These are phyloP conservation scores for Lucifuga dentata DNA, from an alignment of 2,113 vertebrate species.

Conservation along the genomic window DNA sequence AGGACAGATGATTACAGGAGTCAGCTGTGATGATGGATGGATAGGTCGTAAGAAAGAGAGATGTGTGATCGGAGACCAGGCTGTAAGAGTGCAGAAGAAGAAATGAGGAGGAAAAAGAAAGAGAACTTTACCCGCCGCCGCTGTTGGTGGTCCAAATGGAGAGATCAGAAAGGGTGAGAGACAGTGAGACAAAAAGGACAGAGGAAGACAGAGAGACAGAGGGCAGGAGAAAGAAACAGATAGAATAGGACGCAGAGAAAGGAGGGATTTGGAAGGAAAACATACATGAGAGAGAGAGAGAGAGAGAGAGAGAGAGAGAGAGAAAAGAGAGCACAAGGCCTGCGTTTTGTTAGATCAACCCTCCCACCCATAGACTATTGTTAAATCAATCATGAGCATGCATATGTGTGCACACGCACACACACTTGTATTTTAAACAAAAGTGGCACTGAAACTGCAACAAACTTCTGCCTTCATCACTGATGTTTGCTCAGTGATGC, in stretches of 20 bases:
- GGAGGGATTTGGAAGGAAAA: constrained; percentile 66
- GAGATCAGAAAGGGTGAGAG: constrained; percentile 77
- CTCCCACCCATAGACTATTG: constrained; percentile 24
- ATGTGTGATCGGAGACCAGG: constrained; percentile 56
- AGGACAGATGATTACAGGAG: constrained; percentile 53
- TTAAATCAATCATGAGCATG: constrained; percentile 14
- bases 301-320: constrained; percentile 66
- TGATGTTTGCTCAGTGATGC: background rate
- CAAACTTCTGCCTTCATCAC: background rate
- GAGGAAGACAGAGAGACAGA: constrained; percentile 58
- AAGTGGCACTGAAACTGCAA: no score
- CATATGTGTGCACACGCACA: constrained; percentile 20
- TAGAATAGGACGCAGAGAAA: constrained; percentile 59
- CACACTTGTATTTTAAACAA: constrained; percentile 4
- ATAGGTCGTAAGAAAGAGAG: constrained; percentile 45
- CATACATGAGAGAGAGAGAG: constrained; percentile 77
- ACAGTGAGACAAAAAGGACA: constrained; percentile 62
- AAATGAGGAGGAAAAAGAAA: constrained; percentile 58
- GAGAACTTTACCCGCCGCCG: constrained; percentile 83
- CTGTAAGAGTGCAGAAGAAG: constrained; percentile 54
- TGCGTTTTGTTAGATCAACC: constrained; percentile 59
- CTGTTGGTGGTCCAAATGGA: constrained; percentile 79
- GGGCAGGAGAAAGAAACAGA: constrained; percentile 57
- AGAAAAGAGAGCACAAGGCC: constrained; percentile 67
- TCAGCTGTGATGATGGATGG: constrained; percentile 51